These are phyloP conservation scores for Drosophila takahashii DNA, from an alignment of 1,140 invertebrate species.

Conservation along the genomic window DNA sequence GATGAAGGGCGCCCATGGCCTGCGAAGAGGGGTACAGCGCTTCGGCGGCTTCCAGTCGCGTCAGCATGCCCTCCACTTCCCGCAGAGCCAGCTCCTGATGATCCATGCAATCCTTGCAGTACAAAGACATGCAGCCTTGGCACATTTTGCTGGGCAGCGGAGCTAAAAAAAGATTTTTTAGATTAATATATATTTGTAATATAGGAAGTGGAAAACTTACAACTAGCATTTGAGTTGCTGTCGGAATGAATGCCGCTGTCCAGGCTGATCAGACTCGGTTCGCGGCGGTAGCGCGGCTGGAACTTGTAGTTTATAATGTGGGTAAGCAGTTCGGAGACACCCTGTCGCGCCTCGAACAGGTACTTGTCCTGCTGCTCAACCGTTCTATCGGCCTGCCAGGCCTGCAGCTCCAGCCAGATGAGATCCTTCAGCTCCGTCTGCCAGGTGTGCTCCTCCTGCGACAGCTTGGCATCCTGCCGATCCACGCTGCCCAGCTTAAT, in stretches of 20 bases:
- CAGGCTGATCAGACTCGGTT: constrained; percentile 62
- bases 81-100: constrained; percentile 90
- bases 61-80: constrained; percentile 90
- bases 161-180: constrained; percentile 24
- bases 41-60: constrained; percentile 91
- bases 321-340: constrained; percentile 89
- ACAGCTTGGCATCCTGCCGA: constrained; percentile 87
- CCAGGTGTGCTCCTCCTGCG: constrained; percentile 93
- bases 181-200: background rate
- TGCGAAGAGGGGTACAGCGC: constrained; percentile 93
- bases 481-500: constrained; percentile 90
- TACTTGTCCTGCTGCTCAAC: constrained; percentile 91
- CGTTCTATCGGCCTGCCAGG: constrained; percentile 90
- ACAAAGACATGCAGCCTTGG: constrained; percentile 88
- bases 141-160: constrained; percentile 72
- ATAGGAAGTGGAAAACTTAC: constrained; percentile 41
- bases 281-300: constrained; percentile 65
- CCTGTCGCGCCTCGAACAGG: constrained; percentile 90
- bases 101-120: constrained; percentile 89
- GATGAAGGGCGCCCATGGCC: constrained; percentile 90
- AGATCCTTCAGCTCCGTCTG: constrained; percentile 95
- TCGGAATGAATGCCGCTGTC: constrained; percentile 79
- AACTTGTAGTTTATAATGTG: constrained; percentile 91
- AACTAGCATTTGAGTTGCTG: constrained; percentile 78
- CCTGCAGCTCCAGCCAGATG: constrained; percentile 95